Percentiles rank a stretch among this genome's conserved stretches.
phyloP scores from a whole-genome alignment of 2,888 invertebrate species.

The Athalia rosae region DNA sequence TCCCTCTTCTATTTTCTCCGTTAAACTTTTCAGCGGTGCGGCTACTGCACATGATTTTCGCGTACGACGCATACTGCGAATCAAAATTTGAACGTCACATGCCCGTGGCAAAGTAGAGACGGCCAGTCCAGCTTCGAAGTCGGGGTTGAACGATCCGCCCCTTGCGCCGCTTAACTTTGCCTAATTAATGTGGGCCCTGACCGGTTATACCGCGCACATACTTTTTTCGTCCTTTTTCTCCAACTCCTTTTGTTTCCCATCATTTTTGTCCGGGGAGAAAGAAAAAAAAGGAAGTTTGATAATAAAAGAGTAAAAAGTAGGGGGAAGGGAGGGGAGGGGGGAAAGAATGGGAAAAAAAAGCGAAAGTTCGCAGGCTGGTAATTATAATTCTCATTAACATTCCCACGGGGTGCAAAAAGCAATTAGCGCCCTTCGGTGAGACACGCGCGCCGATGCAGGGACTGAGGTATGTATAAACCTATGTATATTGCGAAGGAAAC shows the following conservation, averaged over 20 bases:
- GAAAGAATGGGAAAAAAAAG: background rate
- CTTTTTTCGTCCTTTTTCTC: slow-evolving; percentile 19
- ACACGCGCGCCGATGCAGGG: slow-evolving; percentile 6
- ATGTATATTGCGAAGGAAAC: too few species aligned
- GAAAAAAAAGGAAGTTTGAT: slow-evolving; percentile 40
- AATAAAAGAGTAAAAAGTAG: background rate
- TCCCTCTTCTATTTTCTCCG: too few species aligned
- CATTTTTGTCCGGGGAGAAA: slow-evolving; percentile 24
- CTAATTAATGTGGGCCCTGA: slow-evolving; percentile 22
- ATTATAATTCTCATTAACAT: slow-evolving; percentile 71
- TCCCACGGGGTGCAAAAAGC: slow-evolving; percentile 62
- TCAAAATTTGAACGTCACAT: slow-evolving; percentile 16
- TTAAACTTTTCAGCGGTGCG: background rate
- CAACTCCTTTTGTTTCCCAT: slow-evolving; percentile 15
- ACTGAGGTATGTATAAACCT: slow-evolving; percentile 37
- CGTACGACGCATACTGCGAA: background rate
- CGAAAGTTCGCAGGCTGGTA: slow-evolving; percentile 53
- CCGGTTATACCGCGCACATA: background rate
- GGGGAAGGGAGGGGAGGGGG: slow-evolving; percentile 10
- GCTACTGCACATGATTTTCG: background rate
- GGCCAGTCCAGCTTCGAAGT: background rate
- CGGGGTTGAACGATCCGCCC: background rate
- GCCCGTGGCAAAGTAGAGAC: background rate
- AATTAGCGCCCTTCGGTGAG: slow-evolving; percentile 60
- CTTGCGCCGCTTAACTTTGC: slow-evolving; percentile 25